Base-by-base conservation (phyloP, 2,113 vertebrate species). In the Prionailurus bengalensis region DNA sequence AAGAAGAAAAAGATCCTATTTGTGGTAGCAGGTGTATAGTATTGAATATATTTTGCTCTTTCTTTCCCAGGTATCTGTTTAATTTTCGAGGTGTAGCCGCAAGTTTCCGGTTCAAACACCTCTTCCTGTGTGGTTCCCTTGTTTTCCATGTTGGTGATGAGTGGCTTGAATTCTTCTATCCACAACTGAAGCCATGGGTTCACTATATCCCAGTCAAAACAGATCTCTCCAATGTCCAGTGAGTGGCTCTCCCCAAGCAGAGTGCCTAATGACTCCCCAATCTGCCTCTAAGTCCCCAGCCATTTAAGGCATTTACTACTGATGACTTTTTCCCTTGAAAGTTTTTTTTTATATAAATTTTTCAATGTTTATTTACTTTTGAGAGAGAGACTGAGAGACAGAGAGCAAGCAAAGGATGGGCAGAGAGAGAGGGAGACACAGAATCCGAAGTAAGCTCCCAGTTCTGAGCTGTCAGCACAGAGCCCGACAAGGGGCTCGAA, bases 41-140 rank as follows among this genome's bases (percentile, higher is more conserved):
- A 58, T 63, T 63, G 83, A 73, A 19, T 94, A 1, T 78, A 78
- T 66, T 95, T 89, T 86, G 23, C 5, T 96, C 23, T 96, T n/a
- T 95, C 17, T 86, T 97, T 76, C 95, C 96, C 93, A 99, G 99
- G 98, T 99, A 99, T 95, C 99, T 99, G 65, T 99, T 99, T 97
- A 99, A 99, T 98, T 99, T 99, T 97, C 99, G 99, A 0, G 99
- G 99, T 3, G 99, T 99, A 94, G 99, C 99, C 0, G 99, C 99
- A 98, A 99, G 99, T 98, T 99, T 99, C 98, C 99, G 99, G 7
- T 96, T 99, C 98, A 99, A 99, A 92, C 99, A 99, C 95, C 99
- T 99, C 70, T 99, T 99, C 98, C 98, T 99, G 45, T 99, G 99
- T 4, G 99, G 99, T 17, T 99, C 99, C 0, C 98, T 99, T 68